Percentiles rank a stretch among this genome's conserved stretches.
These are phyloP conservation scores for Drosophila arawakana DNA, from an alignment of 1,140 invertebrate species.

Conservation along the genomic window DNA sequence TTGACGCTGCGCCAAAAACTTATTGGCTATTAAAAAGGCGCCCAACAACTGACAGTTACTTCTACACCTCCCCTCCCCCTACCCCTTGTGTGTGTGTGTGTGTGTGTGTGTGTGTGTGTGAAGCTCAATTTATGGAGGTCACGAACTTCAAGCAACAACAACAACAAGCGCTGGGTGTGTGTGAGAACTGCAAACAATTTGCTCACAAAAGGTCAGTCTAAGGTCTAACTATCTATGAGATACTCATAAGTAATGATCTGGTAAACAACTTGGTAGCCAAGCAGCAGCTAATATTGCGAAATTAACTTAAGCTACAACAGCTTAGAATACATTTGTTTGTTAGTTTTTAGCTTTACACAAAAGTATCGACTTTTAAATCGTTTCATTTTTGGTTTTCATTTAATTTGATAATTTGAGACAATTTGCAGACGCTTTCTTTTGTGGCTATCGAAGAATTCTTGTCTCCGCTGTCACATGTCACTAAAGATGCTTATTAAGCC, in stretches of 20 bases:
- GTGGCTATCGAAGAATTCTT: not conserved
- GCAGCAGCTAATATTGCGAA: not conserved
- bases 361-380: not conserved
- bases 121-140: slow-evolving; percentile 66
- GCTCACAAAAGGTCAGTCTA: slow-evolving; percentile 11
- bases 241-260: not conserved
- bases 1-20: slow-evolving; percentile 39
- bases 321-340: too few relatives aligned
- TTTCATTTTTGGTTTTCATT: not conserved
- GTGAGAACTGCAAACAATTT: slow-evolving; percentile 36
- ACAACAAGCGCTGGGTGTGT: slow-evolving; percentile 11
- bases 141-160: slow-evolving; percentile 47
- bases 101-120: slow-evolving; percentile 9
- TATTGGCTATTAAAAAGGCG: slow-evolving; percentile 75
- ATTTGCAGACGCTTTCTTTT: slow-evolving; percentile 6
- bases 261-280: slow-evolving; percentile 7
- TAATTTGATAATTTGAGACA: slow-evolving; percentile 1
- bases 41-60: slow-evolving; percentile 19
- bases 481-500: slow-evolving; percentile 59
- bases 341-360: not conserved
- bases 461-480: slow-evolving; percentile 11
- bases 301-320: not conserved
- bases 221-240: slow-evolving; percentile 10
- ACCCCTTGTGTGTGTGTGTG: too few relatives aligned
- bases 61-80: too few relatives aligned